A percentile compares a stretch with the other conserved stretches of the same genome.
Conservation (phyloP, 2,113 vertebrate genomes). For the Neolamprologus longior region DNA sequence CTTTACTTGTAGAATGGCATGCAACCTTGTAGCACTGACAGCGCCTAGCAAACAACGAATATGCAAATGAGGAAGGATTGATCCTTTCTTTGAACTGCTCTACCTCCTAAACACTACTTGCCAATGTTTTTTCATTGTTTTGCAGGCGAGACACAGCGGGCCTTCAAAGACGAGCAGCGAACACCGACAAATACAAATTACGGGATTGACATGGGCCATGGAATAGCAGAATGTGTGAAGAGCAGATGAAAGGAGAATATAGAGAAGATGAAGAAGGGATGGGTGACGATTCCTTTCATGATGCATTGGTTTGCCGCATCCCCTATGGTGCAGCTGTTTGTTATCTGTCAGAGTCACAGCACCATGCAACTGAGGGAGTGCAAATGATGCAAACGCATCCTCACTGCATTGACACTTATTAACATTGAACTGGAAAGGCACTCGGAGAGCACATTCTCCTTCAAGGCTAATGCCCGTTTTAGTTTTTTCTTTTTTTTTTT, state of each 20-base stretch:
- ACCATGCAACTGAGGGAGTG: background rate
- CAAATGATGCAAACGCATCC: constrained; percentile 22
- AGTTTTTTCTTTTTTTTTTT: background rate
- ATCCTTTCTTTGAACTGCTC: constrained; percentile 18
- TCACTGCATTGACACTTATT: constrained; percentile 1
- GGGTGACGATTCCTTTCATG: constrained; percentile 36
- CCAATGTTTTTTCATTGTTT: constrained; percentile 25
- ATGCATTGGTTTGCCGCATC: constrained; percentile 41
- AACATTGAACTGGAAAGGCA: background rate
- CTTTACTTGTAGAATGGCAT: background rate
- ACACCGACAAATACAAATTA: constrained; percentile 52
- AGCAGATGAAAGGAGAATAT: constrained; percentile 25
- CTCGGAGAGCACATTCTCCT: background rate
- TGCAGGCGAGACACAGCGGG: background rate
- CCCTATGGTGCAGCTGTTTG: constrained; percentile 48
- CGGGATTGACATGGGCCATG: constrained; percentile 15
- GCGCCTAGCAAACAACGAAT: background rate
- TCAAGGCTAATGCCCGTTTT: background rate
- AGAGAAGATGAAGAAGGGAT: constrained; percentile 6
- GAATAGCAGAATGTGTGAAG: constrained; percentile 9
- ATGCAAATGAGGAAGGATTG: constrained; percentile 10
- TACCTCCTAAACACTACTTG: constrained; percentile 18
- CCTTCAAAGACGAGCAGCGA: background rate
- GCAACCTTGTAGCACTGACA: constrained; percentile 5
- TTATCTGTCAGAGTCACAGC: constrained; percentile 49